These are phyloP conservation scores for Menidia beryllina DNA, from an alignment of 2,113 vertebrate species.

Conservation along the genomic window DNA sequence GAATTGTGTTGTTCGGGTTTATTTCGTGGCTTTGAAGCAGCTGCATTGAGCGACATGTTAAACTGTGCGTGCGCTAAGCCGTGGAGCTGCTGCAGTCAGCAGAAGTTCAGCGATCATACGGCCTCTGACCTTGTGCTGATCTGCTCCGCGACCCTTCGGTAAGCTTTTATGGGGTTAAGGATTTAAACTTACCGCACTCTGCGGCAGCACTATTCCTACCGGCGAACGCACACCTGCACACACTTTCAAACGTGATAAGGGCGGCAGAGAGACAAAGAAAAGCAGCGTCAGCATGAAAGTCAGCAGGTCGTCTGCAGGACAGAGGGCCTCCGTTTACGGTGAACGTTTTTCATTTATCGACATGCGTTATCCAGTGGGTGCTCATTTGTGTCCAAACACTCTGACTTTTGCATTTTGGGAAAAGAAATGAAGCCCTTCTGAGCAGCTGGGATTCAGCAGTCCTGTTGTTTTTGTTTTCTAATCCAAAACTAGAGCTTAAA, in stretches of 20 bases:
- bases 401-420: not conserved
- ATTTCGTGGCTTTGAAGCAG: not conserved
- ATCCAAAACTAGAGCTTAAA: not conserved
- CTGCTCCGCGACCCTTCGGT: constrained; percentile 24
- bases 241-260: constrained; percentile 18
- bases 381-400: not conserved
- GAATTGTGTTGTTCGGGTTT: not conserved
- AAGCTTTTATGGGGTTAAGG: constrained; percentile 13
- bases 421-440: constrained; percentile 11
- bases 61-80: not conserved
- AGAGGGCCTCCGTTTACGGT: constrained; percentile 3
- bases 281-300: constrained; percentile 16
- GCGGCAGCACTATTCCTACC: too few relatives aligned
- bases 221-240: not conserved
- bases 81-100: constrained; percentile 12
- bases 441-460: not conserved
- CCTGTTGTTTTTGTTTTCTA: not conserved
- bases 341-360: constrained; percentile 1
- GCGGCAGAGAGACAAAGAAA: constrained; percentile 4
- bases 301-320: not conserved
- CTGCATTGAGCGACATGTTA: not conserved
- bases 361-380: not conserved
- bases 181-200: constrained; percentile 39
- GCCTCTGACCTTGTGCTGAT: constrained; percentile 30
- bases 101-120: constrained; percentile 13